Evolutionary conservation across 2,113 vertebrate species (phyloP).

Genomic region (Microtus oregoni): DNA sequence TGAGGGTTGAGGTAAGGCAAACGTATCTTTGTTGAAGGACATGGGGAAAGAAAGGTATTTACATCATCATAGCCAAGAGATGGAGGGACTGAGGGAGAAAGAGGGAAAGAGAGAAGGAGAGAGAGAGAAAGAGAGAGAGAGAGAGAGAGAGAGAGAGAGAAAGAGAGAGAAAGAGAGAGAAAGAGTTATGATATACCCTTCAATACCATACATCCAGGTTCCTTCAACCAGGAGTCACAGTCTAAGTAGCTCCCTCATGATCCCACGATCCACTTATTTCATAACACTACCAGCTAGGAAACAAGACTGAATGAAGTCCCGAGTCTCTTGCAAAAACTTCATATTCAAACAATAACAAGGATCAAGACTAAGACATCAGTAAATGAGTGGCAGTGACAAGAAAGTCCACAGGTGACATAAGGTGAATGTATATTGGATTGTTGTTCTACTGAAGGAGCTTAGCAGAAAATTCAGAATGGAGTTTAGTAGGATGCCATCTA

Average conservation of each 20-base stretch:
- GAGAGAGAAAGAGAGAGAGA: neutral
- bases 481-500: neutral
- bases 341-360: neutral
- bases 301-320: neutral
- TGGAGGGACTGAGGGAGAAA: neutral
- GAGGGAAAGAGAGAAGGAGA: neutral
- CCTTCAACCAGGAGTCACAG: neutral
- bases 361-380: neutral
- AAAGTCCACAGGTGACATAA: neutral
- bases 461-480: slow-evolving; percentile 1
- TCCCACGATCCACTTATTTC: neutral
- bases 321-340: neutral
- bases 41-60: neutral
- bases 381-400: neutral
- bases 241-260: neutral
- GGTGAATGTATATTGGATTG: neutral
- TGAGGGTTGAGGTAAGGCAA: neutral
- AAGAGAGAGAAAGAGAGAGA: neutral
- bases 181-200: neutral
- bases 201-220: neutral
- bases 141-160: neutral
- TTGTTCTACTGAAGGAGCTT: neutral
- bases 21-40: neutral
- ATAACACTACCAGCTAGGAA: neutral
- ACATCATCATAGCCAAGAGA: neutral